phyloP scores from a whole-genome alignment of 2,888 invertebrate genomes.

The Gari tellinella region DNA sequence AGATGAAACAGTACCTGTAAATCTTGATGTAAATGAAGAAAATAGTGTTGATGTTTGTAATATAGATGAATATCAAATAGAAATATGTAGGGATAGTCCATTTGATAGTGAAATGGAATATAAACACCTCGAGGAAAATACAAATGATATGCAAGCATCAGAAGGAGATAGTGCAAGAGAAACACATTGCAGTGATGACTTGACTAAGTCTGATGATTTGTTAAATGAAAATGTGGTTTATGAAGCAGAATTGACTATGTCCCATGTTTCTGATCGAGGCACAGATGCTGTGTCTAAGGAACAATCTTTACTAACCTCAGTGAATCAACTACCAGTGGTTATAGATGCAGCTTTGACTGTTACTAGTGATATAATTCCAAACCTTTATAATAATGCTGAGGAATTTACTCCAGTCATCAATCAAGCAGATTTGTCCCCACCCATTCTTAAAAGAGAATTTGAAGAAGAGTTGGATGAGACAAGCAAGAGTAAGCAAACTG shows the following conservation, averaged over 20 bases:
- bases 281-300: too few species aligned
- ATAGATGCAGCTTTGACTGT: conserved; percentile 6
- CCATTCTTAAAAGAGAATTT: conserved; percentile 18
- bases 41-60: conserved; percentile 9
- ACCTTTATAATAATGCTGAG: conserved; percentile 20
- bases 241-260: too few species aligned
- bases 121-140: too few species aligned
- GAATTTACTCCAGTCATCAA: not conserved
- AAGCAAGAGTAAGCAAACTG: not conserved
- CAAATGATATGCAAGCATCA: too few species aligned
- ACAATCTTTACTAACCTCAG: too few species aligned
- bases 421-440: conserved; percentile 23
- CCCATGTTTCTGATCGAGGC: too few species aligned
- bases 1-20: too few species aligned
- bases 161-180: too few species aligned
- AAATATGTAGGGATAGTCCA: conserved; percentile 32
- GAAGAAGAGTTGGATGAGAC: not conserved
- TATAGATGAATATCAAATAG: conserved; percentile 41
- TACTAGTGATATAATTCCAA: conserved; percentile 45
- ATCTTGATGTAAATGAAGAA: not conserved
- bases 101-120: not conserved
- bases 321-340: too few species aligned
- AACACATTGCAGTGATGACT: too few species aligned
- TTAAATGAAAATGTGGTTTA: too few species aligned
- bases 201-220: too few species aligned